phyloP scores from a whole-genome alignment of 2,113 vertebrate genomes.

The Eclectus roratus region DNA sequence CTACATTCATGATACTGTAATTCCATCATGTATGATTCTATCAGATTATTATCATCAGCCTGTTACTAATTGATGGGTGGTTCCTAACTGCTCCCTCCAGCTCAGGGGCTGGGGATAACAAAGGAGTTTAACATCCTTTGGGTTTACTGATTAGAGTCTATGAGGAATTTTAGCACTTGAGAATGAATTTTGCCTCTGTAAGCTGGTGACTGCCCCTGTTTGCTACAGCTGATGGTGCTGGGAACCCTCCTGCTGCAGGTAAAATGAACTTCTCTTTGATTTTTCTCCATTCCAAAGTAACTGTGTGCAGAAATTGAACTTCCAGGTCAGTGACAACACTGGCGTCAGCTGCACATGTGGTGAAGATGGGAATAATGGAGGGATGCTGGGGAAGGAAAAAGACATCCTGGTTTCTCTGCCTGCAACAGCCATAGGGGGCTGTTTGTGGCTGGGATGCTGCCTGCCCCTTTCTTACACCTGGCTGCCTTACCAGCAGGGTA shows the following conservation, averaged over 20 bases:
- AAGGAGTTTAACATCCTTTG: neutral
- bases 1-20: neutral
- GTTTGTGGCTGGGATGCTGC: fast-evolving
- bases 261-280: neutral
- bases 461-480: fast-evolving
- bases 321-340: fast-evolving
- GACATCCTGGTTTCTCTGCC: no score
- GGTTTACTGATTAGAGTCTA: neutral
- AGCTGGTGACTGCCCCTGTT: neutral
- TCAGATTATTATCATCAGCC: fast-evolving
- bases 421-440: neutral
- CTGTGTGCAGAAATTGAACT: neutral
- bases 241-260: neutral
- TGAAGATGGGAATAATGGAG: neutral
- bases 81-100: neutral
- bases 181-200: neutral
- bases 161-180: neutral
- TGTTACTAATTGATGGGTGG: fast-evolving
- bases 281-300: neutral
- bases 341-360: neutral
- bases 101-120: neutral
- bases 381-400: neutral
- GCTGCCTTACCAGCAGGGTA: neutral
- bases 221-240: neutral
- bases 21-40: neutral